phyloP scores from a whole-genome alignment of 2,797 vertebrate genomes.

The Coregonus sp. region DNA sequence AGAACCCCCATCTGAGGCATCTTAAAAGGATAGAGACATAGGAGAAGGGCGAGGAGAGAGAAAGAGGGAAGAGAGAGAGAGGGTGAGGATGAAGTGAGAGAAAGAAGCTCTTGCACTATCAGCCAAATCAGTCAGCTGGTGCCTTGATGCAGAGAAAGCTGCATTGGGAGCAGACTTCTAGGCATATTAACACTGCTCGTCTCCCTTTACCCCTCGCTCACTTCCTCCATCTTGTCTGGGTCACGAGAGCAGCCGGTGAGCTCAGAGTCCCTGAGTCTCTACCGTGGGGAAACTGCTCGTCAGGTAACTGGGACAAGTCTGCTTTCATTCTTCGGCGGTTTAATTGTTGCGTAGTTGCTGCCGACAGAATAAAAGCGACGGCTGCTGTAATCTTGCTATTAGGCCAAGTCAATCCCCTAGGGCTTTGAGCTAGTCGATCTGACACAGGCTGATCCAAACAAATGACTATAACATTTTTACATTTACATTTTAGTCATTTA shows the following conservation, averaged over 20 bases:
- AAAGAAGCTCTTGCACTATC: slow-evolving; percentile 65
- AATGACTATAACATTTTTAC: neutral
- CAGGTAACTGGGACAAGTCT: slow-evolving; percentile 28
- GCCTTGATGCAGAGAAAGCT: slow-evolving; percentile 72
- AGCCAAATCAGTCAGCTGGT: slow-evolving; percentile 58
- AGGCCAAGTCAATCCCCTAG: slow-evolving; percentile 31
- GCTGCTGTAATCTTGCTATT: slow-evolving; percentile 21
- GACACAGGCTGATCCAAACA: neutral
- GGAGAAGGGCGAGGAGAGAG: neutral
- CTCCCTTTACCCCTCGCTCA: slow-evolving; percentile 52
- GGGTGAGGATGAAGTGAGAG: slow-evolving; percentile 10
- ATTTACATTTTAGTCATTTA: no score
- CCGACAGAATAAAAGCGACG: slow-evolving; percentile 21
- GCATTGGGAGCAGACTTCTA: slow-evolving; percentile 53
- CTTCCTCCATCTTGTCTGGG: slow-evolving; percentile 38
- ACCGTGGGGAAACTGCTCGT: neutral
- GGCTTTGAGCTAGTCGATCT: slow-evolving; percentile 28
- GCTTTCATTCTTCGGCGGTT: slow-evolving; percentile 14
- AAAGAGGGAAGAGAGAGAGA: slow-evolving; percentile 62
- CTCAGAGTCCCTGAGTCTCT: slow-evolving; percentile 34
- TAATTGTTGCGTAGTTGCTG: neutral
- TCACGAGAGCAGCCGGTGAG: slow-evolving; percentile 46
- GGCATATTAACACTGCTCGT: slow-evolving; percentile 73
- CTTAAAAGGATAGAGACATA: slow-evolving; percentile 1
- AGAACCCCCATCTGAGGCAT: slow-evolving; percentile 31